Base-by-base conservation (phyloP, 2,888 invertebrate species). In the Tanytarsus gracilentus region DNA sequence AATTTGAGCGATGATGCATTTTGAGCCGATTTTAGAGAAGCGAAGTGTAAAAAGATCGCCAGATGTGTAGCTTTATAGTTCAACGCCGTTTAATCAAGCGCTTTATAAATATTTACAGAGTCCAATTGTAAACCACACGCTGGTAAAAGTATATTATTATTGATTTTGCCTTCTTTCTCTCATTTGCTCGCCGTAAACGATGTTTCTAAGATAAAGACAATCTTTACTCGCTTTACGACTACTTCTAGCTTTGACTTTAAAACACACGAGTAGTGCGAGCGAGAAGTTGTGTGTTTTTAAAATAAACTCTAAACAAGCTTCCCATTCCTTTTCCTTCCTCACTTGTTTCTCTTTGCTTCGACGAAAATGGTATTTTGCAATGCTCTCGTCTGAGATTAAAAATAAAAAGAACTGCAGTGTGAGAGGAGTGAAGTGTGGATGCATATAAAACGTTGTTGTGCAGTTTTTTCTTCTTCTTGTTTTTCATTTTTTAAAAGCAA, bases 391-490 rank as follows among this genome's bases (percentile, higher is more conserved):
- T 16, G 44, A 44, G 44, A 44, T 44, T 44, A 44, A 21, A 23
- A 44, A 18, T 2, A 44, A n/a, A 44, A 6, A 44, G 44, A 44
- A 44, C n/a, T n/a, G n/a, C n/a, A n/a, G n/a, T n/a, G n/a, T n/a
- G n/a, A n/a, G n/a, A n/a, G n/a, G 6, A 44, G 7, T 44, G 44
- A 44, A 44, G 44, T 44, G 44, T 44, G 18, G 44, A 44, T 44
- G 44, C 44, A 44, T 44, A 44, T 44, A 18, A 44, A 44, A 44
- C 23, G 21, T 44, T 44, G 21, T 44, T n/a, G n/a, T n/a, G n/a
- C n/a, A n/a, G n/a, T n/a, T n/a, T n/a, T n/a, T n/a, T n/a, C n/a
- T n/a, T n/a, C n/a, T n/a, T n/a, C n/a, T n/a, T n/a, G n/a, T n/a
- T n/a, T n/a, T n/a, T n/a, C n/a, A n/a, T n/a, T n/a, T n/a, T n/a